Evolutionary conservation across 2,888 invertebrate species (phyloP).

Genomic region (Amphimallon solstitiale): DNA sequence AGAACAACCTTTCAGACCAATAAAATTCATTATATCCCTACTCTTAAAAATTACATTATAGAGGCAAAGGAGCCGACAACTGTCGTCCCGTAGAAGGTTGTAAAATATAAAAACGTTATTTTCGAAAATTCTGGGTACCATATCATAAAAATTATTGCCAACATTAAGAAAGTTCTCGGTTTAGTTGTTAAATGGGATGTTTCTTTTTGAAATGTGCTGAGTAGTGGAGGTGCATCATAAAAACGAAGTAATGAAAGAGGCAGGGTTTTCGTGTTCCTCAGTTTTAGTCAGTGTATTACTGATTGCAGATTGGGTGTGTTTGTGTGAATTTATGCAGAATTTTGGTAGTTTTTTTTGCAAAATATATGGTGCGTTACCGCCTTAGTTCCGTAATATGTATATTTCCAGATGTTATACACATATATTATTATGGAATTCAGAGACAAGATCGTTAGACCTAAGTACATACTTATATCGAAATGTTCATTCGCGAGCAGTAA

Average conservation of each 20-base stretch:
- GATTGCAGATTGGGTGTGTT: too few species aligned
- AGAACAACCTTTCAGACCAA: constrained; percentile 19
- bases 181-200: neutral
- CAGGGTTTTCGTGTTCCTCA: too few species aligned
- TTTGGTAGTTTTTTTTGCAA: too few species aligned
- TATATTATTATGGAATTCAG: too few species aligned
- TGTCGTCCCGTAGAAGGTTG: constrained; percentile 21
- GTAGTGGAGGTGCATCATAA: constrained; percentile 3
- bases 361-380: too few species aligned
- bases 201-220: constrained; percentile 14
- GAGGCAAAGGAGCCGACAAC: constrained; percentile 32
- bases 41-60: constrained; percentile 22
- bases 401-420: too few species aligned
- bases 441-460: too few species aligned
- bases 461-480: too few species aligned
- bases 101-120: constrained; percentile 32
- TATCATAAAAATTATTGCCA: constrained; percentile 34
- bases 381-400: too few species aligned
- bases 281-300: too few species aligned
- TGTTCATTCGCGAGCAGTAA: too few species aligned
- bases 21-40: constrained; percentile 35
- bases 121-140: constrained; percentile 7
- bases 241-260: neutral
- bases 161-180: neutral
- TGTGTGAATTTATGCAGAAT: too few species aligned